These are phyloP conservation scores for Bambusicola thoracicus DNA, from an alignment of 2,113 vertebrate genomes.

Conservation along the genomic window DNA sequence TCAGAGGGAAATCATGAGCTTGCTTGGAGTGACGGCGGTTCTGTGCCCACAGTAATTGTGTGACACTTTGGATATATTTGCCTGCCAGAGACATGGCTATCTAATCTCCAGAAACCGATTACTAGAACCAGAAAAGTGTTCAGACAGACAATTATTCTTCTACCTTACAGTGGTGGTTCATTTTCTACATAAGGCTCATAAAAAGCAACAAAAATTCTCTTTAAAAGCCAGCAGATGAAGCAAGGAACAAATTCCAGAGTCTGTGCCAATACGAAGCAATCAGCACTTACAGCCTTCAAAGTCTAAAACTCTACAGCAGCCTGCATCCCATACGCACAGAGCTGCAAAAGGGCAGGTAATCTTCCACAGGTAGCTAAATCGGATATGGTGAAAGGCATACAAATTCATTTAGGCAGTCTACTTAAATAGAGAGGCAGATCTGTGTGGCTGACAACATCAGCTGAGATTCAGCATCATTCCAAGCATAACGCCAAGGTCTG, in stretches of 20 bases:
- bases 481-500: rapidly evolving
- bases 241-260: constrained; percentile 30
- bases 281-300: neutral
- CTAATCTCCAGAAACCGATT: neutral
- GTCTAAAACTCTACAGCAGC: neutral
- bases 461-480: neutral
- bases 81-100: neutral
- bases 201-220: neutral
- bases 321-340: neutral
- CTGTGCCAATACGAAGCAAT: neutral
- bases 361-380: rapidly evolving
- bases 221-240: constrained; percentile 35
- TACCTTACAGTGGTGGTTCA: neutral
- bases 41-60: neutral
- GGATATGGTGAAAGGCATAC: neutral
- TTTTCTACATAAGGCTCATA: neutral
- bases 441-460: neutral
- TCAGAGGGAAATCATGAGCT: neutral
- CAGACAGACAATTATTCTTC: neutral
- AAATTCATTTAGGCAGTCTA: neutral
- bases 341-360: neutral
- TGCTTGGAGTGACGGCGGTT: neutral
- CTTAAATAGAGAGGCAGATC: neutral
- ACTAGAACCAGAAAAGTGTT: neutral
- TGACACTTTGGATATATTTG: neutral